Conservation (phyloP, 2,113 vertebrate genomes). For the Typhlomys cinereus region DNA sequence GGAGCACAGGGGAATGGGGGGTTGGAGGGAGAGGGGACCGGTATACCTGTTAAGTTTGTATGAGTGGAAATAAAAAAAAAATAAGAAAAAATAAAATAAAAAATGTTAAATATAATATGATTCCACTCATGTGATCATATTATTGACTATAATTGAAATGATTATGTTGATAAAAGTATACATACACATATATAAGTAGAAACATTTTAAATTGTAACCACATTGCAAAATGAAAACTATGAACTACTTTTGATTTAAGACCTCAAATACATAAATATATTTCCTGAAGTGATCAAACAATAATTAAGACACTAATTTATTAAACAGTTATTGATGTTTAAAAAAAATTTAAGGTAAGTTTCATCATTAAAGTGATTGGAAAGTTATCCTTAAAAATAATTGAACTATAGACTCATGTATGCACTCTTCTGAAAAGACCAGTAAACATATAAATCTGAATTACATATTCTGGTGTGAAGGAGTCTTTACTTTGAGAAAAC, state of each 20-base stretch:
- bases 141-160: not conserved
- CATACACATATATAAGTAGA: not conserved
- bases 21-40: too few relatives aligned
- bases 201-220: constrained; percentile 22
- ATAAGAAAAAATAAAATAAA: not conserved
- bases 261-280: not conserved
- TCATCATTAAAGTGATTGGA: not conserved
- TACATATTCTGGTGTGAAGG: not conserved
- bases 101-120: not conserved
- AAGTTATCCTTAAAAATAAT: not conserved
- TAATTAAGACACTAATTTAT: not conserved
- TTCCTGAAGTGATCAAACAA: not conserved
- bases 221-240: not conserved
- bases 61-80: too few relatives aligned
- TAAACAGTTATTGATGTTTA: not conserved
- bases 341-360: too few relatives aligned
- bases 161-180: not conserved
- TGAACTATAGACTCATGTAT: not conserved
- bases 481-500: not conserved
- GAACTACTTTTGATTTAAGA: not conserved
- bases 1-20: too few relatives aligned
- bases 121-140: not conserved
- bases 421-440: not conserved
- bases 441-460: not conserved
- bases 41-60: too few relatives aligned